Base-by-base conservation (phyloP, 2,113 vertebrate genomes). In the Hypomesus transpacificus region DNA sequence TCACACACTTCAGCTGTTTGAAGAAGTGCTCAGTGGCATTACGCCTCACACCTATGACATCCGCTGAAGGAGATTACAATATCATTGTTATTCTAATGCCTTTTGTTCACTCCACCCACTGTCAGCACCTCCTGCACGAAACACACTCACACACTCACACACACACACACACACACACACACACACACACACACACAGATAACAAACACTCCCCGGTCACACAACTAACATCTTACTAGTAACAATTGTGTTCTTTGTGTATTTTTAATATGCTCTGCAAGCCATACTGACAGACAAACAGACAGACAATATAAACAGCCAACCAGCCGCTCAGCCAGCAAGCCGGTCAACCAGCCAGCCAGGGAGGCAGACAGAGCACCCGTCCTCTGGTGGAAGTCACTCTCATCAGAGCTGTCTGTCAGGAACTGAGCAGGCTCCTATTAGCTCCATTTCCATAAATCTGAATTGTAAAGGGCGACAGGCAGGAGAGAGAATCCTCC, bases 1-100 rank as follows among this genome's bases (percentile, higher is more conserved):
- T 84, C 86, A 91, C 91, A 90, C 86, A 89, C 89, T 93, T 92
- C 77, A 94, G 93, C 90, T 91, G 83, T 92, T 93, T 91, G 93
- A 94, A 92, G 92, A 92, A 94, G 92, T 92, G 93, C 92, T 92
- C 85, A 24, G 60, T 60, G 52, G 62, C 62, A 77, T 76, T 76
- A 69, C 21, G 64, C 58, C 70, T 75, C 53, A 79, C 74, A 82
- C 77, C 51, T 53, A 26, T 66, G 59, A 78, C 78, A 82, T 79
- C 62, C 66, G 59, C 71, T 2, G 75, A 79, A 76, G 77, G 70
- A 84, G 82, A 87, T 81, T 80, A 80, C 20, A 77, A 78, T 61
- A 92, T 92, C 91, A 94, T 92, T 93, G 93, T 93, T 91, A 94
- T 94, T 94, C 89, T 92, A 92, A 92, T 93, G 88, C 76, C 90